Evolutionary conservation across 37 sponge, comb jelly and placozoan species (phyloP).

Genomic region (Ianthella basta): DNA sequence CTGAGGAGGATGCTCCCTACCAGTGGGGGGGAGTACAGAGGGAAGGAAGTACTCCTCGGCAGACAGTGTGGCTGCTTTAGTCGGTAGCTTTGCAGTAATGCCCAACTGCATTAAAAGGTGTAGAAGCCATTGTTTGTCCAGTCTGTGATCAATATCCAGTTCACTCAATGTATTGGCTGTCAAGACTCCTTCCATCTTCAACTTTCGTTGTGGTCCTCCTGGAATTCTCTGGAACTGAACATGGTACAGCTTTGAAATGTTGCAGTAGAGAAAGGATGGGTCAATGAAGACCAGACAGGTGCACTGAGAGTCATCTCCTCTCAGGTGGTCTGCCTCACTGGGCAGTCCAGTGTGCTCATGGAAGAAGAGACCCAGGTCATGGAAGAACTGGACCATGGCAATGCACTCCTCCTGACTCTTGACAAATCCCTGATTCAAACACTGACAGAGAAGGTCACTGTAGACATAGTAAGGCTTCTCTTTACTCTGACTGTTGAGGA

Average conservation of each 20-base stretch:
- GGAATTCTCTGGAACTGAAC: constrained; percentile 6
- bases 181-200: constrained; percentile 15
- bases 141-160: neutral
- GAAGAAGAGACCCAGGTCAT: constrained; percentile 21
- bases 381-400: constrained; percentile 27
- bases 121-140: neutral
- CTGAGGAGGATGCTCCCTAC: neutral
- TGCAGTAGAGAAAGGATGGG: constrained; percentile 17
- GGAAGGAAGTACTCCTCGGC: neutral
- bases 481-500: neutral
- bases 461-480: neutral
- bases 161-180: neutral
- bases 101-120: neutral
- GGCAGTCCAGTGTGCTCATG: constrained; percentile 18
- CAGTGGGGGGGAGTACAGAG: neutral
- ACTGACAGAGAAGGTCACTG: neutral
- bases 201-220: neutral
- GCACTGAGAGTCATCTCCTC: neutral
- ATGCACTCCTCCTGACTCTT: neutral
- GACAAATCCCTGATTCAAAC: neutral
- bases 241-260: constrained; percentile 18
- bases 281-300: constrained; percentile 22
- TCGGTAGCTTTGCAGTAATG: neutral
- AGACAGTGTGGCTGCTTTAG: neutral
- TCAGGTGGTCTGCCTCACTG: constrained; percentile 14